These are phyloP conservation scores for Monopterus albus DNA, from an alignment of 2,113 vertebrate species.

Conservation along the genomic window DNA sequence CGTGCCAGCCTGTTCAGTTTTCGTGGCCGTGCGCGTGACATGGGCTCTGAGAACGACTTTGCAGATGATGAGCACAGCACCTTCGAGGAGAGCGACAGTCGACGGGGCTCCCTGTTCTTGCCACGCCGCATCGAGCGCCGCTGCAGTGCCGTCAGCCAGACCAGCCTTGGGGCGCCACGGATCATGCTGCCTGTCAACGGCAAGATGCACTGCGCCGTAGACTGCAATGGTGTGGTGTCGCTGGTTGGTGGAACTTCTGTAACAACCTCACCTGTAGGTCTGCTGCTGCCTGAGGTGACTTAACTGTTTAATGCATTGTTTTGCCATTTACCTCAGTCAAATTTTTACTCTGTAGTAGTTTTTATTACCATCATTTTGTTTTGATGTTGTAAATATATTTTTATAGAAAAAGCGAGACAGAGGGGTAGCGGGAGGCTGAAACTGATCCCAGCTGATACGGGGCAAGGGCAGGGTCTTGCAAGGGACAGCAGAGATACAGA, in stretches of 20 bases:
- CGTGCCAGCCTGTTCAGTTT: slow-evolving; percentile 94
- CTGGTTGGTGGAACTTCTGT: slow-evolving; percentile 90
- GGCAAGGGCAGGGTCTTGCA: too few species aligned
- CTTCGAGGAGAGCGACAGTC: slow-evolving; percentile 94
- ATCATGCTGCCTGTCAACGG: slow-evolving; percentile 90
- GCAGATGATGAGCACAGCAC: slow-evolving; percentile 97
- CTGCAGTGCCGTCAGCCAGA: slow-evolving; percentile 91
- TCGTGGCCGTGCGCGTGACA: slow-evolving; percentile 88
- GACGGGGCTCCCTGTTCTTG: slow-evolving; percentile 93
- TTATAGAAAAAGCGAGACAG: too few species aligned
- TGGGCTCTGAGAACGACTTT: slow-evolving; percentile 96
- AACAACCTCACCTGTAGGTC: slow-evolving; percentile 88
- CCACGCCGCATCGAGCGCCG: slow-evolving; percentile 89
- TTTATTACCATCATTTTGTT: too few species aligned
- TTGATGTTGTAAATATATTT: too few species aligned
- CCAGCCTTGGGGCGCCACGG: slow-evolving; percentile 86
- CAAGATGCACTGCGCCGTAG: slow-evolving; percentile 96
- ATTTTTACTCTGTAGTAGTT: neutral
- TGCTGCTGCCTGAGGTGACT: slow-evolving; percentile 94
- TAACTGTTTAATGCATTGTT: slow-evolving; percentile 37
- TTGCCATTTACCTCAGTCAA: neutral
- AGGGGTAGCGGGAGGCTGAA: too few species aligned
- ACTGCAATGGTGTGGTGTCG: slow-evolving; percentile 97
- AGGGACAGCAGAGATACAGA: too few species aligned
- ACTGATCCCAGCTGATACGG: too few species aligned